phyloP scores from a whole-genome alignment of 2,888 invertebrate genomes.

The Mesodorylaimus sp. region DNA sequence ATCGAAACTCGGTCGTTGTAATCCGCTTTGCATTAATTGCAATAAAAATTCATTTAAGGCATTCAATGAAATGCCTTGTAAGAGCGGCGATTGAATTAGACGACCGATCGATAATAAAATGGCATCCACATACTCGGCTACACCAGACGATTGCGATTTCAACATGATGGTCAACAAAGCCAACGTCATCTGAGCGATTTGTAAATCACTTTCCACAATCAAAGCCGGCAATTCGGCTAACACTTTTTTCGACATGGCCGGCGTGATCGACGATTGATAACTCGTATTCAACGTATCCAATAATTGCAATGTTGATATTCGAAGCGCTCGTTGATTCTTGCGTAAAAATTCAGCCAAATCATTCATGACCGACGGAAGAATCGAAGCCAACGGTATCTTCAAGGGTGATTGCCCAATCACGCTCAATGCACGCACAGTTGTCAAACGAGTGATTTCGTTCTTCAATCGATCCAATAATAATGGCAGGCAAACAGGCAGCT shows the following conservation, averaged over 20 bases:
- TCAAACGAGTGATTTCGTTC: constrained; percentile 89
- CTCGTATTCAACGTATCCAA: neutral
- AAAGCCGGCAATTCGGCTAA: constrained; percentile 72
- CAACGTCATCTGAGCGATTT: constrained; percentile 59
- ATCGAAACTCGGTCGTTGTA: constrained; percentile 47
- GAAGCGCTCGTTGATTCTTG: constrained; percentile 86
- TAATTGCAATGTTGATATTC: constrained; percentile 31
- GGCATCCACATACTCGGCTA: neutral
- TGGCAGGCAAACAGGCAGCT: constrained; percentile 66
- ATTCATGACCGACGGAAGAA: constrained; percentile 63
- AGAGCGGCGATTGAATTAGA: constrained; percentile 68
- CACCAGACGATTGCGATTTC: too few species aligned
- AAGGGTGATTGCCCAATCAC: constrained; percentile 40
- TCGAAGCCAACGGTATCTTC: constrained; percentile 50
- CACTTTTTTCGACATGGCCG: neutral
- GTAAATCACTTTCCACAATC: constrained; percentile 78
- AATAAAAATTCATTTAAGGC: constrained; percentile 80
- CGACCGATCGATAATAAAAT: constrained; percentile 9
- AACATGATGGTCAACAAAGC: constrained; percentile 14
- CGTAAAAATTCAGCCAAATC: constrained; percentile 78
- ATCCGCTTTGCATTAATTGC: constrained; percentile 56
- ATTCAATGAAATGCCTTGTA: constrained; percentile 76
- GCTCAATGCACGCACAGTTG: constrained; percentile 77
- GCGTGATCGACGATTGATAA: neutral
- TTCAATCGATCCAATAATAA: constrained; percentile 81